phyloP scores from a whole-genome alignment of 2,113 vertebrate species.

The Deroptyus accipitrinus region DNA sequence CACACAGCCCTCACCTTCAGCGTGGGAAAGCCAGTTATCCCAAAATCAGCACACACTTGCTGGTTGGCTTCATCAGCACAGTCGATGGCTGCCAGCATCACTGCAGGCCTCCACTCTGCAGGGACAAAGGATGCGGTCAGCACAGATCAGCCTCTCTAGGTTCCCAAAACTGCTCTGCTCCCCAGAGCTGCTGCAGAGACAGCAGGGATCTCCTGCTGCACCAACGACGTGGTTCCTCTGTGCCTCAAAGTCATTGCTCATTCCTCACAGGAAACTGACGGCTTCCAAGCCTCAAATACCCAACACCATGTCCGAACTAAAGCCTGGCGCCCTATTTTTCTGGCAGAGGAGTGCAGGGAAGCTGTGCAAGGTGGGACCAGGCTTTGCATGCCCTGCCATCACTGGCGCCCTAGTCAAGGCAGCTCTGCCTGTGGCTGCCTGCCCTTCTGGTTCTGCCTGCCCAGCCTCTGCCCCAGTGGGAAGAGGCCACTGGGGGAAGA shows the following conservation, averaged over 20 bases:
- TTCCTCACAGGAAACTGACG: rapidly evolving
- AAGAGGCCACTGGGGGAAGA: not conserved
- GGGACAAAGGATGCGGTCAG: not conserved
- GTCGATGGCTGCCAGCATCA: constrained; percentile 68
- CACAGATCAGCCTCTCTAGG: rapidly evolving
- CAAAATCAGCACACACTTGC: constrained; percentile 61
- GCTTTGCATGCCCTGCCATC: not conserved
- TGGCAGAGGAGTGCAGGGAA: not conserved
- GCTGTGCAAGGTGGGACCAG: rapidly evolving
- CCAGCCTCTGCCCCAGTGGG: not conserved
- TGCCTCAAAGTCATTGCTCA: rapidly evolving
- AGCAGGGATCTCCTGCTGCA: not conserved
- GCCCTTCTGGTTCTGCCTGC: constrained; percentile 32
- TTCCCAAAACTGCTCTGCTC: rapidly evolving
- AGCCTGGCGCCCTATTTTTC: not conserved
- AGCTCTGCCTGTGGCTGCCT: not conserved
- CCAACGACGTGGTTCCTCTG: rapidly evolving
- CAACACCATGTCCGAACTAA: rapidly evolving
- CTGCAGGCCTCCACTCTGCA: constrained; percentile 71
- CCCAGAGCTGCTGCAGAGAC: rapidly evolving
- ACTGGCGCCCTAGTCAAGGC: rapidly evolving
- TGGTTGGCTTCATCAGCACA: constrained; percentile 69
- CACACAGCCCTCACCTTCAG: constrained; percentile 41
- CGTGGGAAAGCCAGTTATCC: constrained; percentile 70
- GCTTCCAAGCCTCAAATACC: not conserved